A percentile compares a stretch with the other conserved stretches of the same genome.
phyloP scores from a whole-genome alignment of 2,113 vertebrate species.

The Tyrannus savana region DNA sequence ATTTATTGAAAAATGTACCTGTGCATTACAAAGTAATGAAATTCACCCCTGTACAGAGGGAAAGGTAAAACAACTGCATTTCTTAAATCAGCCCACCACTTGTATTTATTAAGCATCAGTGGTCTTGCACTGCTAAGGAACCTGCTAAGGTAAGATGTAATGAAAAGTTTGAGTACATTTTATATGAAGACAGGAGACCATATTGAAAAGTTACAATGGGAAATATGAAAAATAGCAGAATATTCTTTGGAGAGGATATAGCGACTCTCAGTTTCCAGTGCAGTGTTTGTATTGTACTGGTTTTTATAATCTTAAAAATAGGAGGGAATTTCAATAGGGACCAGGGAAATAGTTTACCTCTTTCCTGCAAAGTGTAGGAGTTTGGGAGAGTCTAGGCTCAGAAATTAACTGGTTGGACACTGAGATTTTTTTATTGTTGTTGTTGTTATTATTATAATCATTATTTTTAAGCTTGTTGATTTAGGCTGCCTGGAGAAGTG shows the following conservation, averaged over 20 bases:
- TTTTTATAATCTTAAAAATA: neutral
- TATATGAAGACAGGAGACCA: neutral
- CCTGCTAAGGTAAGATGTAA: neutral
- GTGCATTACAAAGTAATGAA: neutral
- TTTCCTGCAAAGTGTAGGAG: neutral
- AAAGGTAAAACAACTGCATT: neutral
- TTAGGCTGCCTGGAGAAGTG: conserved; percentile 1
- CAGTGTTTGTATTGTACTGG: neutral
- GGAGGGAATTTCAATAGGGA: neutral
- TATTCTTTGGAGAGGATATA: neutral
- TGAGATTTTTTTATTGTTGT: neutral
- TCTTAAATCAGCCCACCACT: neutral
- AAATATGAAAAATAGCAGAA: neutral
- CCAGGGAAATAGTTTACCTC: neutral
- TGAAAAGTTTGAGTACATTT: neutral
- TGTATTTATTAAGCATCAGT: neutral
- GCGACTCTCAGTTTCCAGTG: neutral
- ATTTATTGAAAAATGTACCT: neutral
- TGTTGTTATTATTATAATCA: neutral
- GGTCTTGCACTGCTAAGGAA: neutral
- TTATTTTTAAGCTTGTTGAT: neutral
- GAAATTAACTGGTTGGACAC: neutral
- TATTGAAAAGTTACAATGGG: neutral
- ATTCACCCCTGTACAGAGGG: neutral
- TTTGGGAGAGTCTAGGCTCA: neutral